These are phyloP conservation scores for Boleophthalmus pectinirostris DNA, from an alignment of 2,113 vertebrate species.

Conservation along the genomic window DNA sequence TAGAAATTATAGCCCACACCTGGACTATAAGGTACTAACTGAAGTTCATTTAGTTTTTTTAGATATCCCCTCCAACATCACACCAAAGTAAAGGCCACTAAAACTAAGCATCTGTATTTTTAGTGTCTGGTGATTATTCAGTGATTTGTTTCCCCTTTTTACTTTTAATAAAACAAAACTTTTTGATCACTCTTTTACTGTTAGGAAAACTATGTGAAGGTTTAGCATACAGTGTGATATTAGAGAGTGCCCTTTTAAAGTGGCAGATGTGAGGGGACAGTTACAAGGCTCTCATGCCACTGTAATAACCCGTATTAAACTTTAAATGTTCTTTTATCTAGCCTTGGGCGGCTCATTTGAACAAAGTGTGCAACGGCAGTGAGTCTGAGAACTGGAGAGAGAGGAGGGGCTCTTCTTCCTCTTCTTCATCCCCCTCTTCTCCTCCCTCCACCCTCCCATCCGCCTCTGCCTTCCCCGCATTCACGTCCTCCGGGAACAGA, in stretches of 20 bases:
- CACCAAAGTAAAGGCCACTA: neutral
- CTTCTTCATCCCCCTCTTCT: slow-evolving; percentile 62
- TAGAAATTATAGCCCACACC: too few species aligned
- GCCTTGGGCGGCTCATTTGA: slow-evolving; percentile 61
- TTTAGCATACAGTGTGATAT: neutral
- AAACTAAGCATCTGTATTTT: neutral
- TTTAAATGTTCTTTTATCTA: slow-evolving; percentile 35
- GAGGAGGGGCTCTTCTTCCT: slow-evolving; percentile 64
- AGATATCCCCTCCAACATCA: neutral
- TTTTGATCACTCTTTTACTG: neutral
- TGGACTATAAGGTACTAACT: too few species aligned
- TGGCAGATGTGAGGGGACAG: slow-evolving; percentile 10
- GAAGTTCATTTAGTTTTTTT: too few species aligned
- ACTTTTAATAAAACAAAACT: neutral
- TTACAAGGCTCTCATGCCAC: slow-evolving; percentile 1
- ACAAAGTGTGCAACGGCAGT: slow-evolving; percentile 66
- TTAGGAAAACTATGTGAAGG: neutral
- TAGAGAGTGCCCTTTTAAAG: slow-evolving; percentile 2
- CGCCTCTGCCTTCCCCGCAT: slow-evolving; percentile 62
- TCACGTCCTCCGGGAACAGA: slow-evolving; percentile 45
- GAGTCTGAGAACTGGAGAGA: slow-evolving; percentile 81
- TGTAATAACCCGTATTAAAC: slow-evolving; percentile 25
- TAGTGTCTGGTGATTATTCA: neutral
- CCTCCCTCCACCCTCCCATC: slow-evolving; percentile 53
- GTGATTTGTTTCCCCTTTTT: neutral